Conservation (phyloP, 92 coral and sea anemone genomes). For the Palythoa grandiflora region DNA sequence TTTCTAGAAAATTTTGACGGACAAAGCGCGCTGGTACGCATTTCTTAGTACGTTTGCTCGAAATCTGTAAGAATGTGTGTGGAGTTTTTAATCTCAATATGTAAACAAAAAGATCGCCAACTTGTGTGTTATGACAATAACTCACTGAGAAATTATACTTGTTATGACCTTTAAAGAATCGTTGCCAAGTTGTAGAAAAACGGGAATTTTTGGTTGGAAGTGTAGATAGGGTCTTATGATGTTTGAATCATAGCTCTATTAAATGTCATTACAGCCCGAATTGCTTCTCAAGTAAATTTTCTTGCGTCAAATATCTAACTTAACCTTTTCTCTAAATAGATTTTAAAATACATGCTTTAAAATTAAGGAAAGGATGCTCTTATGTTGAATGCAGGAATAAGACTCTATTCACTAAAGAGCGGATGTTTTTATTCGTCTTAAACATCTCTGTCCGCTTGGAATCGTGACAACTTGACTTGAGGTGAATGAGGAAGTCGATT, state of each 20-base stretch:
- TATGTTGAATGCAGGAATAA: neutral
- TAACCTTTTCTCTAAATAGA: neutral
- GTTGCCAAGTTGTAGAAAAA: too few species aligned
- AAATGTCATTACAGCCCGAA: neutral
- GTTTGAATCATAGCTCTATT: neutral
- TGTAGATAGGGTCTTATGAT: neutral
- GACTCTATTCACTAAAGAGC: conserved; percentile 15
- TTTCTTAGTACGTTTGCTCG: neutral
- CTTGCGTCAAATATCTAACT: neutral
- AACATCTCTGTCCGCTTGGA: conserved; percentile 8
- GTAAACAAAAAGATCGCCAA: neutral
- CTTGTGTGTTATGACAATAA: neutral
- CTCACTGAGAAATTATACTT: neutral
- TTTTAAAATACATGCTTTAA: neutral
- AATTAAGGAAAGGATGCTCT: conserved; percentile 3
- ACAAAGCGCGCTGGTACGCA: conserved; percentile 15
- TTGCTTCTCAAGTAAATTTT: neutral
- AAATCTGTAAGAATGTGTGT: neutral
- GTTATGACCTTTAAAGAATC: neutral
- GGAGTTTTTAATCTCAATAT: neutral
- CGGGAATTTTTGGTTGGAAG: neutral
- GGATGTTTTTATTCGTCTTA: conserved; percentile 36
- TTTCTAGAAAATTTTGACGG: neutral
- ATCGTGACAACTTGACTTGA: conserved; percentile 27
- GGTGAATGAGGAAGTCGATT: conserved; percentile 39